Percentiles rank a stretch among this genome's conserved stretches.
phyloP scores from a whole-genome alignment of 2,113 vertebrate genomes.

The Alouatta palliata region DNA sequence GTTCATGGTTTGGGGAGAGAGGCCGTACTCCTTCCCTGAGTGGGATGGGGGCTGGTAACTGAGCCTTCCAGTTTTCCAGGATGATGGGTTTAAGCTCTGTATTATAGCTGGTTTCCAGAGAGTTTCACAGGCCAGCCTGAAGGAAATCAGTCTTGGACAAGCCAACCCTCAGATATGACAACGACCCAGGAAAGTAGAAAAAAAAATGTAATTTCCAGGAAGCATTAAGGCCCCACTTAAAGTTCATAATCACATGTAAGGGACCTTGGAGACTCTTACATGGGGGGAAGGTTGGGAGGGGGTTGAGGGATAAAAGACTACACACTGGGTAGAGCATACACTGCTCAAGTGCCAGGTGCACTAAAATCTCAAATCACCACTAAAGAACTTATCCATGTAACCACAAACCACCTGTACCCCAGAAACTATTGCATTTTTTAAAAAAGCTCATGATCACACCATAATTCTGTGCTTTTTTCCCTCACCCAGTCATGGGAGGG shows the following conservation, averaged over 20 bases:
- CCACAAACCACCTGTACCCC: too few species aligned
- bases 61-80: neutral
- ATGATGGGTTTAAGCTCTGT: too few species aligned
- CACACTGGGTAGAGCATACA: too few species aligned
- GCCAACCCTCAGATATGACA: neutral
- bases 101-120: neutral
- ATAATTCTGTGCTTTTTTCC: neutral
- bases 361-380: too few species aligned
- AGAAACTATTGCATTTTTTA: too few species aligned
- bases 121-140: neutral
- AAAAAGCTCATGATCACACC: neutral
- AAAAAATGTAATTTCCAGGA: too few species aligned
- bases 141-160: neutral
- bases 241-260: neutral
- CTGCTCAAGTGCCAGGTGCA: too few species aligned
- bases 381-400: too few species aligned
- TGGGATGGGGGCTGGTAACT: neutral
- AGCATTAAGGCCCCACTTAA: neutral
- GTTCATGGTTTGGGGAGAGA: neutral
- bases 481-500: too few species aligned
- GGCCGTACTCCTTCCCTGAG: neutral
- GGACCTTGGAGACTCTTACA: too few species aligned
- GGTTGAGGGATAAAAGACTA: too few species aligned
- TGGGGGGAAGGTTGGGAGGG: too few species aligned
- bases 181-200: accelerated